Base-by-base conservation (phyloP, 2,797 vertebrate genomes). In the Echiichthys vipera region DNA sequence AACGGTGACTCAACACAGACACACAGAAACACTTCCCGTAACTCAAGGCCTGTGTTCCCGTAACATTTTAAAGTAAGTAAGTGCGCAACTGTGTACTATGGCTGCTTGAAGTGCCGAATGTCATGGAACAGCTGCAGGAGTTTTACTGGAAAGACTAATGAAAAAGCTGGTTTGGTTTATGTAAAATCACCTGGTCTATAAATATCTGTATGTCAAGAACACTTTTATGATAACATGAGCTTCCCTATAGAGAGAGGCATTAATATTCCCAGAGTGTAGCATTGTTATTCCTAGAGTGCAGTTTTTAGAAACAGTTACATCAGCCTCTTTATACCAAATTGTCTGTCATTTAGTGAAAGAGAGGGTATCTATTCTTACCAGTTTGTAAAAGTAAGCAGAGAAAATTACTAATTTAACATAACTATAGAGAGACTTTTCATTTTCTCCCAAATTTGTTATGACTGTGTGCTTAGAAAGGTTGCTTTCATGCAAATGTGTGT, bases 21-120 rank as follows among this genome's bases (percentile, higher is more conserved):
- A 22, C 71, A 32, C 65, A 77, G n/a, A 88, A 89, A 83, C 77
- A 80, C 62, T 94, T 91, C 84, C 87, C n/a, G 82, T 89, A 92
- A 93, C 74, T 77, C 63, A 1, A 64, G 45, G 65, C 74, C 46
- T 65, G 32, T 45, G 46, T 93, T 92, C 84, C 82, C 34, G 76
- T 85, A 90, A 88, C 43, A 54, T 80, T 76, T 71, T 53, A 29
- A 85, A 75, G 83, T 67, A 77, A 73, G 63, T 47, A 58, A 72
- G 46, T 58, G 42, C 78, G 30, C 50, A 65, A 70, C 63, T 61
- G 55, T 56, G 53, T 86, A n/a, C n/a, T n/a, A 55, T 51, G 43
- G 66, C 37, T 58, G 66, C 57, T 62, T 18, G 46, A 65, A 59
- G 36, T 39, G 39, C 56, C 59, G 24, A 51, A 68, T 57, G 71